These are phyloP conservation scores for Chloroceryle amazona DNA, from an alignment of 2,797 vertebrate genomes.

Conservation along the genomic window DNA sequence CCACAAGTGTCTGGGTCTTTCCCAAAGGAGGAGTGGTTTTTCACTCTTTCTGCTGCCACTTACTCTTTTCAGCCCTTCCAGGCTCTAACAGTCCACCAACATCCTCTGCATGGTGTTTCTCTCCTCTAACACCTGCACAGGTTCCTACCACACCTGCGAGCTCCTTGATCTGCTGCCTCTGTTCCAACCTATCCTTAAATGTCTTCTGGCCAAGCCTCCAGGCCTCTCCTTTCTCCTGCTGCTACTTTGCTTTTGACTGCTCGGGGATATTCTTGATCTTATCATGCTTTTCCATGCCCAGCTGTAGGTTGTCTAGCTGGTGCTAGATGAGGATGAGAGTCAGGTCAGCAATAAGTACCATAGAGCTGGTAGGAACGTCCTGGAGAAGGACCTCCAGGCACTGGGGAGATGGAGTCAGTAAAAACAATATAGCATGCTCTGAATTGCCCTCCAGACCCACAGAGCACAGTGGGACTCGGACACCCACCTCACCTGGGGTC, in stretches of 20 bases:
- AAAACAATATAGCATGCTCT: background rate
- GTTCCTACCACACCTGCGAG: background rate
- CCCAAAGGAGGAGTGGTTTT: background rate
- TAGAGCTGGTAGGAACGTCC: background rate
- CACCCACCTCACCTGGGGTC: background rate
- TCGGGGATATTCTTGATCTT: background rate
- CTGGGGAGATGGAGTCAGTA: background rate
- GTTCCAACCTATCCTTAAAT: background rate
- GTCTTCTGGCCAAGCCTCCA: background rate
- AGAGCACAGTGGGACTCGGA: rapidly evolving
- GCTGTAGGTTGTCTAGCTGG: background rate
- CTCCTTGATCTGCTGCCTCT: background rate
- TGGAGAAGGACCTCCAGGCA: background rate
- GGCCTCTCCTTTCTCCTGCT: background rate
- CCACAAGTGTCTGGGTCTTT: background rate
- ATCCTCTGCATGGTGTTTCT: background rate
- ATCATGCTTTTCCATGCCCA: background rate
- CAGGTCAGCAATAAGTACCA: background rate
- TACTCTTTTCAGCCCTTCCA: background rate
- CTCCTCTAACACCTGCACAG: background rate
- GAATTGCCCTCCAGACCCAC: background rate
- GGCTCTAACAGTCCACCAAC: background rate
- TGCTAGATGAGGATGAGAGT: background rate
- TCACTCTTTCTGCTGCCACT: background rate
- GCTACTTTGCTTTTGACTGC: background rate